Conservation (phyloP, 1,140 invertebrate genomes). For the Drosophila sucinea region DNA sequence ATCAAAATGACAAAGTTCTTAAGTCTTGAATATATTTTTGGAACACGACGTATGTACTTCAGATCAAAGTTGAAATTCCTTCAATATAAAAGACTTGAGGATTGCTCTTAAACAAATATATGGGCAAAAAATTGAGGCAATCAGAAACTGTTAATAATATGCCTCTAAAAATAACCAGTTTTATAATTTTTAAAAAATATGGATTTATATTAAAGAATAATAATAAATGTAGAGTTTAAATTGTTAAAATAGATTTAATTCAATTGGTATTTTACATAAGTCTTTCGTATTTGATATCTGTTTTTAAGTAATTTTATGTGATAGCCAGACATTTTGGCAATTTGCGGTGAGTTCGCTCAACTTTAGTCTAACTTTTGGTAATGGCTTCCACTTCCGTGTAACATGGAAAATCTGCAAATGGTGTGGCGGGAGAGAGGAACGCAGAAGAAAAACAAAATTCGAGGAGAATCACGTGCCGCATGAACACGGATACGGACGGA, state of each 20-base stretch:
- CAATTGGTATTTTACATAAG: not conserved
- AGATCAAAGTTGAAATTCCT: too few species aligned
- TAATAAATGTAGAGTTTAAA: too few species aligned
- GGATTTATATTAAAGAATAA: too few species aligned
- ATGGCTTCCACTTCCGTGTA: not conserved
- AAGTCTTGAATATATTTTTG: slow-evolving; percentile 22
- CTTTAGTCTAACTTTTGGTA: slow-evolving; percentile 5
- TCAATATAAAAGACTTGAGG: too few species aligned
- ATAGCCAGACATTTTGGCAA: slow-evolving; percentile 1
- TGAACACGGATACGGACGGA: not conserved
- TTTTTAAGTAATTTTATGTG: slow-evolving; percentile 2
- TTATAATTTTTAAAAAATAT: too few species aligned
- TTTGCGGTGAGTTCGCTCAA: slow-evolving; percentile 2
- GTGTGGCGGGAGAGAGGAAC: not conserved
- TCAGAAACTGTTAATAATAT: too few species aligned
- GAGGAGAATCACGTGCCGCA: slow-evolving; percentile 42
- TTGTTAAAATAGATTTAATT: too few species aligned
- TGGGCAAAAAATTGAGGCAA: too few species aligned
- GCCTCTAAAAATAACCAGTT: too few species aligned
- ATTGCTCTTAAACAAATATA: too few species aligned
- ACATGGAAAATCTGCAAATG: not conserved
- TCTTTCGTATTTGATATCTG: not conserved
- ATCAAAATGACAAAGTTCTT: slow-evolving; percentile 26
- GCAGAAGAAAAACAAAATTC: slow-evolving; percentile 17
- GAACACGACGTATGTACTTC: too few species aligned